A percentile compares a stretch with the other conserved stretches of the same genome.
Evolutionary conservation across 2,797 vertebrate genomes (phyloP).

Genomic region (Accipiter superciliosus): DNA sequence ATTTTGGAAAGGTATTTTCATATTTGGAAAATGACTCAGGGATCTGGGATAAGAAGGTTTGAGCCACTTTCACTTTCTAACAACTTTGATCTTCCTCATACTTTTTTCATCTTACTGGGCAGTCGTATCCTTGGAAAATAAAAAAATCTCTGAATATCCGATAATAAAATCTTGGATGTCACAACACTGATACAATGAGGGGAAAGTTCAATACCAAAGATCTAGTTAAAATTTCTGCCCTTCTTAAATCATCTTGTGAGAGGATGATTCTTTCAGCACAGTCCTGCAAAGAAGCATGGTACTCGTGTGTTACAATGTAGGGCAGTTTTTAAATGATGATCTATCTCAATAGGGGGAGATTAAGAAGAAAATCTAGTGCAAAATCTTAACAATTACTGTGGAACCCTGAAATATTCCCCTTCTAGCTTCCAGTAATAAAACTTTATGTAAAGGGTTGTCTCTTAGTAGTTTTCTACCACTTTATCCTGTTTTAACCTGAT

Average conservation of each 20-base stretch:
- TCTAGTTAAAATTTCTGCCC: not conserved
- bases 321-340: not conserved
- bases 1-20: not conserved
- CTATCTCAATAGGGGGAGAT: not conserved
- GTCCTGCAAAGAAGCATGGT: not conserved
- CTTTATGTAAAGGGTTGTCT: not conserved
- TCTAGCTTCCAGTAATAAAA: not conserved
- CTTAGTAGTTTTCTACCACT: not conserved
- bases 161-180: not conserved
- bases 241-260: not conserved
- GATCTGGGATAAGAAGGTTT: not conserved
- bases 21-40: not conserved
- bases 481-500: not conserved
- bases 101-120: not conserved
- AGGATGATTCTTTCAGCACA: not conserved
- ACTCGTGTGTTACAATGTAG: not conserved
- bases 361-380: not conserved
- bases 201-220: not conserved
- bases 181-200: not conserved
- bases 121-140: not conserved
- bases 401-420: not conserved
- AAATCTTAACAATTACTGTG: not conserved
- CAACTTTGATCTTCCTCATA: not conserved
- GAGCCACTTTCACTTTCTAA: not conserved
- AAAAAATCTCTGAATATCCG: not conserved